Conservation (phyloP, 1,140 invertebrate genomes). For the Bombus confusus region DNA sequence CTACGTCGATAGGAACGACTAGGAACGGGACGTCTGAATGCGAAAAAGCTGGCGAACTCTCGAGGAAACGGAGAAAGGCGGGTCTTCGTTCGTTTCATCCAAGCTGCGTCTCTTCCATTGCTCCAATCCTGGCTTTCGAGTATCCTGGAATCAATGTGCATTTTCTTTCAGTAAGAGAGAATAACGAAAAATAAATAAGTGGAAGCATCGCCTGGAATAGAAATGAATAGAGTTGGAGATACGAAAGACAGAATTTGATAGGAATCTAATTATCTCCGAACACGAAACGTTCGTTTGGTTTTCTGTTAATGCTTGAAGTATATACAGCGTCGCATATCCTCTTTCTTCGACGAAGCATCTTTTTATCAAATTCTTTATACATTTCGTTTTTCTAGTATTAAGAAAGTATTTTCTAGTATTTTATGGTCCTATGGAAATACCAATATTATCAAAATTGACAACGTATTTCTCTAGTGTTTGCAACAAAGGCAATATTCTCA, state of each 20-base stretch:
- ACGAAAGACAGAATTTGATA: neutral
- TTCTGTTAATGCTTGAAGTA: neutral
- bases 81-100: neutral
- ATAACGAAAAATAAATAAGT: neutral
- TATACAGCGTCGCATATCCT: neutral
- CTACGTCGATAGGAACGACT: neutral
- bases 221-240: neutral
- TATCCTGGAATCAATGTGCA: too few relatives aligned
- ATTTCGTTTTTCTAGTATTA: neutral
- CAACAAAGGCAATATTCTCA: too few relatives aligned
- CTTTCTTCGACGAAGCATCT: neutral
- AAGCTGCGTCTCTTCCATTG: neutral
- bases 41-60: neutral
- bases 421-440: too few relatives aligned
- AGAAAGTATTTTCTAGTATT: too few relatives aligned
- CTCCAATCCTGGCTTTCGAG: neutral
- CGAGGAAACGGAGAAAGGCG: slow-evolving; percentile 43
- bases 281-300: neutral
- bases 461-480: too few relatives aligned
- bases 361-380: neutral
- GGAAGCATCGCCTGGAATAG: neutral
- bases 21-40: neutral
- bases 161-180: neutral
- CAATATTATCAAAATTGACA: too few relatives aligned
- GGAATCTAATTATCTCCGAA: neutral